Evolutionary conservation across 2,113 vertebrate genomes (phyloP).

Genomic region (Formicarius rufipectus): DNA sequence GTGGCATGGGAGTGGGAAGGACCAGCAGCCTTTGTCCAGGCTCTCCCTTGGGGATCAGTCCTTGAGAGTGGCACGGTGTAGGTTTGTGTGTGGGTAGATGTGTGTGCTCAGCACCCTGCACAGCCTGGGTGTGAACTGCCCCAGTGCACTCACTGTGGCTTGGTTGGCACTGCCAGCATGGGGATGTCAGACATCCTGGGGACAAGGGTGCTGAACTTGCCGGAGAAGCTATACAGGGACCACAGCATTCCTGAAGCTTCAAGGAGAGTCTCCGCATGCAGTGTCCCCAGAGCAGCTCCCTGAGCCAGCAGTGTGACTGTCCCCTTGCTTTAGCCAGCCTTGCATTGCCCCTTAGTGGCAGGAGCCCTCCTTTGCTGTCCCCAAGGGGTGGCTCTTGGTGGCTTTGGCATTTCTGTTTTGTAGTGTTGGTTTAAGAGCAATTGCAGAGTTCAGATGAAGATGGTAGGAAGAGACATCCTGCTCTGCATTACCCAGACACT

Average conservation of each 20-base stretch:
- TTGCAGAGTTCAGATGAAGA: neutral
- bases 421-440: neutral
- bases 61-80: neutral
- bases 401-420: neutral
- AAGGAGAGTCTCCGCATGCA: neutral
- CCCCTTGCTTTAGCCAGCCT: neutral
- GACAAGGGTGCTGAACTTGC: neutral
- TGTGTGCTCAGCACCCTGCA: neutral
- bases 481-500: neutral
- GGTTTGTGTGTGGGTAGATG: neutral
- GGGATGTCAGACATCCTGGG: neutral
- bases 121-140: neutral
- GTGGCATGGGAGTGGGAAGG: neutral
- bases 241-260: neutral
- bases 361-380: neutral
- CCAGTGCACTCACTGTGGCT: neutral
- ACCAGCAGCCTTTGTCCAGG: neutral
- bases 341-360: constrained; percentile 59
- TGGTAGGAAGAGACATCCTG: neutral
- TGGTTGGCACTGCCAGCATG: neutral
- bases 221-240: neutral
- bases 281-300: neutral
- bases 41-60: neutral
- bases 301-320: neutral
- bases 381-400: neutral